These are phyloP conservation scores for Trichacis sp. DNA, from an alignment of 2,888 invertebrate species.

Conservation along the genomic window DNA sequence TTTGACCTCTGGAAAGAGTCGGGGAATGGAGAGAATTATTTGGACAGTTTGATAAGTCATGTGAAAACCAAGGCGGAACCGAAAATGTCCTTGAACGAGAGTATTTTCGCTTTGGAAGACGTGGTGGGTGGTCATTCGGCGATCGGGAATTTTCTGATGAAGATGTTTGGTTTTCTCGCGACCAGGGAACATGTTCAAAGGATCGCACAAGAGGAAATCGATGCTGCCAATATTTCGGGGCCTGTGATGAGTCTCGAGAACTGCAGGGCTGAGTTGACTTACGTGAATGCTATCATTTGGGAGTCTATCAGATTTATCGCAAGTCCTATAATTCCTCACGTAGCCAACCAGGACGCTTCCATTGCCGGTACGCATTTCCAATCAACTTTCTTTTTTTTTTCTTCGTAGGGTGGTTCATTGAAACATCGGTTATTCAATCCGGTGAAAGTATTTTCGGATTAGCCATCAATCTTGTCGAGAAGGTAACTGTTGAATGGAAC, in stretches of 20 bases:
- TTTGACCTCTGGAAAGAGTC: constrained; percentile 60
- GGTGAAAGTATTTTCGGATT: no score
- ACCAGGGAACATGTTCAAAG: constrained; percentile 71
- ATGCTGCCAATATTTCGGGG: constrained; percentile 51
- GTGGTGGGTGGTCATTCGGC: constrained; percentile 77
- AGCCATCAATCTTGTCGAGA: no score
- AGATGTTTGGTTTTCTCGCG: constrained; percentile 73
- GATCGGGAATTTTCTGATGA: constrained; percentile 74
- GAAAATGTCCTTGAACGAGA: constrained; percentile 71
- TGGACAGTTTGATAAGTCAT: constrained; percentile 73
- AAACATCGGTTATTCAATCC: no score
- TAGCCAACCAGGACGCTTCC: constrained; percentile 74
- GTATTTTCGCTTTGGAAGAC: constrained; percentile 71
- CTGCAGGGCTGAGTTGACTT: constrained; percentile 72
- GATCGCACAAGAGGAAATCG: constrained; percentile 72
- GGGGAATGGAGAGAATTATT: constrained; percentile 71
- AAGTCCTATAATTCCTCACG: constrained; percentile 78
- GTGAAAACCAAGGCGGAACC: constrained; percentile 68
- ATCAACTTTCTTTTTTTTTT: no score
- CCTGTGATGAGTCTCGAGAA: constrained; percentile 60
- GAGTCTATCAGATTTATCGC: constrained; percentile 76
- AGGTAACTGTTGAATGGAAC: no score
- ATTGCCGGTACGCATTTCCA: constrained; percentile 71
- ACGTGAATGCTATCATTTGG: constrained; percentile 74
- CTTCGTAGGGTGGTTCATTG: no score